These are phyloP conservation scores for Keiferia lycopersicella DNA, from an alignment of 2,888 invertebrate species.

Conservation along the genomic window DNA sequence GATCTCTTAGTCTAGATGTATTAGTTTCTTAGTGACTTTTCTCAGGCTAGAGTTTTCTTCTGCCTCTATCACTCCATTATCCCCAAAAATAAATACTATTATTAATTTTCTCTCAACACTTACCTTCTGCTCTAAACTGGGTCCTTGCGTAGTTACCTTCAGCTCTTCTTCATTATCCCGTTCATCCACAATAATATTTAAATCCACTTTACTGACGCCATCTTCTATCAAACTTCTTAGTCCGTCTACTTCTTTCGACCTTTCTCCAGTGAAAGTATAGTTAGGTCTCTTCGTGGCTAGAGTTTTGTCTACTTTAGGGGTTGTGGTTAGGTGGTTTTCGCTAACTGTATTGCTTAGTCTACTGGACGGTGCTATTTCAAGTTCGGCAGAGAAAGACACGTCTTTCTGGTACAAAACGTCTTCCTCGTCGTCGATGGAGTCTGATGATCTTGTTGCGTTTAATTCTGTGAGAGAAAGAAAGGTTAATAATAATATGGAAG, in stretches of 20 bases:
- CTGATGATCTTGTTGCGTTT: slow-evolving; percentile 85
- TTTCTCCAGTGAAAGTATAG: slow-evolving; percentile 61
- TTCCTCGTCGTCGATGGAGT: slow-evolving; percentile 78
- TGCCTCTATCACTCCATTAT: too few relatives aligned
- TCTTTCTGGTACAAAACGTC: slow-evolving; percentile 90
- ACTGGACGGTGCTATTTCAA: slow-evolving; percentile 81
- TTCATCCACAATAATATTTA: slow-evolving; percentile 70
- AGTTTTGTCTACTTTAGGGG: slow-evolving; percentile 16
- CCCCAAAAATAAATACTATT: too few relatives aligned
- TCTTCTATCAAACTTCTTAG: slow-evolving; percentile 71
- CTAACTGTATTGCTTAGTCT: slow-evolving; percentile 68
- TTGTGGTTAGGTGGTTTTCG: slow-evolving; percentile 44
- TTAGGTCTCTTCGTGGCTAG: slow-evolving; percentile 40
- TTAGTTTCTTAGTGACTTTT: too few relatives aligned
- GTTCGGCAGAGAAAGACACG: slow-evolving; percentile 88
- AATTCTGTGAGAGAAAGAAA: slow-evolving; percentile 81
- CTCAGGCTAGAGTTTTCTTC: too few relatives aligned
- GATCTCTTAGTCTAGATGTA: too few relatives aligned
- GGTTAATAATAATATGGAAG: background rate
- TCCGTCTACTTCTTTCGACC: slow-evolving; percentile 67
- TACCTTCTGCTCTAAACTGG: slow-evolving; percentile 85
- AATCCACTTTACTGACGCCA: slow-evolving; percentile 68
- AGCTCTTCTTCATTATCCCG: slow-evolving; percentile 49
- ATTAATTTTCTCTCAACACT: slow-evolving; percentile 37
- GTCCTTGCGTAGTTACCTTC: slow-evolving; percentile 81